Base-by-base conservation (phyloP, 1,140 invertebrate species). In the Lepidurus apus region DNA sequence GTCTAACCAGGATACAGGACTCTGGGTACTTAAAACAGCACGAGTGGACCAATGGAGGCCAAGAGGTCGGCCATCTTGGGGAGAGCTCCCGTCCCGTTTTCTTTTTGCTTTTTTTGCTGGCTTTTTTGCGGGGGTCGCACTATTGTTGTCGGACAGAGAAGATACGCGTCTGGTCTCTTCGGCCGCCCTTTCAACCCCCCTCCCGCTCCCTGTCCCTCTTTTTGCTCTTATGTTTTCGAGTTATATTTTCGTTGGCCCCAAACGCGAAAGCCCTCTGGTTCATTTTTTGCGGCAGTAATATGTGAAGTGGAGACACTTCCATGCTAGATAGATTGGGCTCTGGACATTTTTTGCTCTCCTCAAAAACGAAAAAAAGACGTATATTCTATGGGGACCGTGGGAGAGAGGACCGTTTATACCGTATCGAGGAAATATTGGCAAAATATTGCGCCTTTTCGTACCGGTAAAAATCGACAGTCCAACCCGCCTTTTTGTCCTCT, bases 1-100 rank as follows among this genome's bases (percentile, higher is more conserved):
- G 53, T n/a, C 53, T 65, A 65, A 65, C 53, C 53, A 65, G 53
- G 17, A 21, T 17, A n/a, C 53, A 65, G 34, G 53, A 65, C 53
- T n/a, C 53, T n/a, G n/a, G n/a, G 21, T 7, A 65, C 34, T 13
- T 17, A 17, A 7, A 21, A 21, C 21, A 17, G 13, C 6, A 21
- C 53, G 9, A 13, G 13, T 13, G 53, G 53, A 65, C 53, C 53
- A 65, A 65, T 65, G 53, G 53, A 13, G 13, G 21, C 53, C 53
- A 13, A 13, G 53, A 65, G 53, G 53, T 65, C 53, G 53, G 53
- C 53, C 53, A 65, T 65, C 53, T 65, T 65, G 53, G 13, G 17
- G 17, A 7, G 9, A 7, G 8, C 8, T n/a, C 53, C 53, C 8
- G 17, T 13, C 53, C 53, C 53, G 53, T 65, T 65, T 65, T 65